Conservation (phyloP, 2,888 invertebrate species). For the Drosophila recens region DNA sequence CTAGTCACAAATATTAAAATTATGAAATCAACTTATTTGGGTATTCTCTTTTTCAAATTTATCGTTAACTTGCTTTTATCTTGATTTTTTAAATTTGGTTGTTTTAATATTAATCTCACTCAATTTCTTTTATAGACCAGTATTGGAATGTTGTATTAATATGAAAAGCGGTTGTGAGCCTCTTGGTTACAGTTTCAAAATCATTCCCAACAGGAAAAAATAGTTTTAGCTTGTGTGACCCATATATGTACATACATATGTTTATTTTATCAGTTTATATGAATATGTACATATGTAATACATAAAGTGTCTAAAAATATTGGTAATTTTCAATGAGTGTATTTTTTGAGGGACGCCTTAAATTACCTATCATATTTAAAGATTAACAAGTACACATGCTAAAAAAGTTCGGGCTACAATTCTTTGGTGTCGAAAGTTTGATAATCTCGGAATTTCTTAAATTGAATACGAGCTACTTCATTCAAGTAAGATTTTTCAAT, state of each 20-base stretch:
- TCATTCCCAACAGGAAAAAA: not conserved
- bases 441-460: too few species aligned
- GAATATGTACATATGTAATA: slow-evolving; percentile 10
- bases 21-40: slow-evolving; percentile 14
- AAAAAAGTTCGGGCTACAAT: too few species aligned
- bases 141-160: not conserved
- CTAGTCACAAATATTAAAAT: slow-evolving; percentile 38
- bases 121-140: not conserved
- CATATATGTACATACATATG: too few species aligned
- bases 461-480: too few species aligned
- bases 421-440: too few species aligned
- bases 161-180: not conserved
- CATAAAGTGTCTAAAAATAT: not conserved
- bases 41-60: slow-evolving; percentile 7
- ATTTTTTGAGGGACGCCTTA: not conserved
- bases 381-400: not conserved
- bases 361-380: not conserved
- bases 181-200: not conserved
- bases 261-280: not conserved
- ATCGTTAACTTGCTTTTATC: not conserved
- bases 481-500: too few species aligned
- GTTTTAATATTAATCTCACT: not conserved
- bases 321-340: not conserved
- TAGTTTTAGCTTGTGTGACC: too few species aligned
- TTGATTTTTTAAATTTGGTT: not conserved